Evolutionary conservation across 1,140 invertebrate species (phyloP), one percentile per base, ranked within the genome.

Genomic region (Medauroidea extradentata): DNA sequence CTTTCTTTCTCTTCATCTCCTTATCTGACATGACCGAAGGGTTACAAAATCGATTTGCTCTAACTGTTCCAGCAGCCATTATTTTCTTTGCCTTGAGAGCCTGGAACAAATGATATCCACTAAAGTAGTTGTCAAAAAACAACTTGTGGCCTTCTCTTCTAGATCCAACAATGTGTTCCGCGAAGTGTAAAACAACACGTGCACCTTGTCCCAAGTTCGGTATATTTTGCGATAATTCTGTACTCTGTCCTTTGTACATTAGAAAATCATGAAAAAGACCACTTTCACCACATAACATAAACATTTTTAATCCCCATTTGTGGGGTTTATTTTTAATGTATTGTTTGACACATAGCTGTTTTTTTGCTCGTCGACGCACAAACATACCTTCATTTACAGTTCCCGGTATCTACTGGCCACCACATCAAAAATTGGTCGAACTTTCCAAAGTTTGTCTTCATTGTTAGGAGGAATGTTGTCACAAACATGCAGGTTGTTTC

Each of bases 1-100:
- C 64, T 63, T 16, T 56, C 50, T 69, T 72, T 64, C 70, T 72
- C 50, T 70, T 71, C 44, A 71, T 62, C 18, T 65, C 59, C 69
- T 71, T 73, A 43, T 75, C 74, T 57, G 53, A 63, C 48, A 68
- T 49, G n/a, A 75, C 51, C 38, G 68, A 63, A 62, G 67, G 67
- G 7, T 67, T 71, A 49, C 39, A 34, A 60, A 75, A 74, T 66
- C 67, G 69, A 59, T 74, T 71, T 24, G 69, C 58, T 63, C 67
- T 63, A 52, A 66, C 61, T 54, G 69, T 73, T 53, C 71, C 65
- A 49, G 68, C 64, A 57, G 73, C 71, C 68, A 66, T 68, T 60
- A 75, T 70, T 21, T 69, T 65, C 67, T 64, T 70, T 16, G 54
- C 60, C 65, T 71, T 69, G 24, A 75, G 53, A 53, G 64, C 62